Evolutionary conservation across 2,797 vertebrate species (phyloP).

Genomic region (Heterohyrax brucei): DNA sequence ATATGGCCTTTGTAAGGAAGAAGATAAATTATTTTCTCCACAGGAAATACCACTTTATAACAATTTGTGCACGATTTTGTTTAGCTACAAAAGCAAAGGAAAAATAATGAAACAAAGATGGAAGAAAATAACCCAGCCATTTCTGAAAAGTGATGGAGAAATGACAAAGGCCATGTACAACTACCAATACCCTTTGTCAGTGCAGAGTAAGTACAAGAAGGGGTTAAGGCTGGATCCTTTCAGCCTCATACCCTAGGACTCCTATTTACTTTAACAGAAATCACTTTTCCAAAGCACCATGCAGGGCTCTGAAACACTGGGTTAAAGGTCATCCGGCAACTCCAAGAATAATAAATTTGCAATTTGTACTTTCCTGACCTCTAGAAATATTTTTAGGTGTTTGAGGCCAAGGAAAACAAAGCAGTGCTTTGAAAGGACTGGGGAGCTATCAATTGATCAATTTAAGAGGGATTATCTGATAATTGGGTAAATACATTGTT

Average conservation of each 20-base stretch:
- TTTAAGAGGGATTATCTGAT: conserved; percentile 80
- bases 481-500: conserved; percentile 80
- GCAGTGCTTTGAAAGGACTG: neutral
- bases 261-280: conserved; percentile 80
- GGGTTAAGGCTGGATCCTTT: conserved; percentile 66
- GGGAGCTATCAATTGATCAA: conserved; percentile 65
- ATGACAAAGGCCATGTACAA: neutral
- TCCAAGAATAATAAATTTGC: conserved; percentile 81
- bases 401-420: conserved; percentile 68
- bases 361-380: conserved; percentile 78
- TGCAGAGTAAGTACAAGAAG: neutral
- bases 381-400: conserved; percentile 78
- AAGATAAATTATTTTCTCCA: neutral
- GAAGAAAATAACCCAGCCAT: neutral
- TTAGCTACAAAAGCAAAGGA: neutral
- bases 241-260: conserved; percentile 10
- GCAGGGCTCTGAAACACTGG: conserved; percentile 66
- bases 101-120: neutral
- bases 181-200: neutral
- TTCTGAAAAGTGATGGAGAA: conserved; percentile 49
- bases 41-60: neutral
- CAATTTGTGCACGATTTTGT: conserved; percentile 33
- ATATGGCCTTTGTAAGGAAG: neutral
- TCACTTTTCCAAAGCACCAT: conserved; percentile 69
- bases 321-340: conserved; percentile 66